Conservation (phyloP, 2,797 vertebrate genomes). For the Vespertilio murinus region DNA sequence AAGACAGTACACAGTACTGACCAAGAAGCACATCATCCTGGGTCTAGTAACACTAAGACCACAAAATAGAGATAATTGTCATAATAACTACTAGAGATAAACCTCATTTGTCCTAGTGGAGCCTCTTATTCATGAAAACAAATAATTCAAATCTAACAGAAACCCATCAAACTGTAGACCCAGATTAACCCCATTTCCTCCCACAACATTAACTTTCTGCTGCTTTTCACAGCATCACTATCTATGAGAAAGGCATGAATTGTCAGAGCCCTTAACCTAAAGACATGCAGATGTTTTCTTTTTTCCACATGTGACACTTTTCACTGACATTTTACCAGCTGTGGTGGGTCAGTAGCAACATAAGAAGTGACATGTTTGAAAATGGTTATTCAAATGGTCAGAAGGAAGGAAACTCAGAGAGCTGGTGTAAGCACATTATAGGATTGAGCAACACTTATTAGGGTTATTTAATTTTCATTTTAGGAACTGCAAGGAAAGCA, state of each 20-base stretch:
- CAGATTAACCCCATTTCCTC: not conserved
- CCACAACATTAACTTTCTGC: not conserved
- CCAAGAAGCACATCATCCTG: not conserved
- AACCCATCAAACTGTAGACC: not conserved
- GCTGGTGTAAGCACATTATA: not conserved
- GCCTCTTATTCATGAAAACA: not conserved
- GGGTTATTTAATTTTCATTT: not conserved
- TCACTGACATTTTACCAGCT: conserved; percentile 34
- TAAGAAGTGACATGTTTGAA: conserved; percentile 24
- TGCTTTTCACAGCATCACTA: not conserved
- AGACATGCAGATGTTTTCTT: conserved; percentile 2
- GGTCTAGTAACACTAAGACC: not conserved
- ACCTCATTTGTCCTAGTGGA: not conserved
- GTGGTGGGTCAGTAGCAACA: not conserved
- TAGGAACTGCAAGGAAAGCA: conserved; percentile 2
- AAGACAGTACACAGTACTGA: not conserved
- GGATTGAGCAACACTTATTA: not conserved
- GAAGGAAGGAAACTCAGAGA: not conserved
- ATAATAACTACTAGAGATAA: not conserved
- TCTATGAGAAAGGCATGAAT: conserved; percentile 21
- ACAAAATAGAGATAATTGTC: not conserved
- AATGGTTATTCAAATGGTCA: not conserved
- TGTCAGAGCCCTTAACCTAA: not conserved
- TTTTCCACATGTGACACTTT: conserved; percentile 9
- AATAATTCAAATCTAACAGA: not conserved